These are phyloP conservation scores for Metopolophium dirhodum DNA, from an alignment of 1,140 invertebrate genomes.

Conservation along the genomic window DNA sequence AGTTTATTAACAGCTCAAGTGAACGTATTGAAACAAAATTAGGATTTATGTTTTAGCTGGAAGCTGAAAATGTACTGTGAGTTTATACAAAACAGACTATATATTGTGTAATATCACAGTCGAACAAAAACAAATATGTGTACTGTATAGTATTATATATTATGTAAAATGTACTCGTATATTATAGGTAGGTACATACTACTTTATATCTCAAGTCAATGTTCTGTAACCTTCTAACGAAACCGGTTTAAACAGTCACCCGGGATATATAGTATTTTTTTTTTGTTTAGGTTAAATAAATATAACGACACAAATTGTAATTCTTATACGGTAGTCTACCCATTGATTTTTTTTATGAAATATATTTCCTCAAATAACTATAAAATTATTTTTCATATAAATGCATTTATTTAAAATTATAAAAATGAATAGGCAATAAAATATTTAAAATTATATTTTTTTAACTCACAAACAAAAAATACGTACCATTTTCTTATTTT, in stretches of 20 bases:
- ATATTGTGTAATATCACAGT: neutral
- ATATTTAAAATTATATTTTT: neutral
- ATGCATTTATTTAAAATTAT: neutral
- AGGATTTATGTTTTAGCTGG: neutral
- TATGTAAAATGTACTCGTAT: neutral
- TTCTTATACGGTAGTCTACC: neutral
- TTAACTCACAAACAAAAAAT: neutral
- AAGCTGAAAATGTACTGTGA: neutral
- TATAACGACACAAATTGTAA: neutral
- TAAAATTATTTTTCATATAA: neutral
- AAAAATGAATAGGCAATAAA: neutral
- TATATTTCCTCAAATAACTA: neutral
- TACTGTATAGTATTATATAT: neutral
- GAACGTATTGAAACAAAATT: neutral
- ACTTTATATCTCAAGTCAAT: slow-evolving; percentile 18
- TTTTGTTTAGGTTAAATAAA: neutral
- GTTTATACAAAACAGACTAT: neutral
- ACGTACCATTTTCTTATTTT: too few relatives aligned
- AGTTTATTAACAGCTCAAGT: neutral
- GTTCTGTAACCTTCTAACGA: slow-evolving; percentile 43
- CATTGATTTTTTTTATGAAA: neutral
- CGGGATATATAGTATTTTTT: neutral
- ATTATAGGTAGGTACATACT: neutral
- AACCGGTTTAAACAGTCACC: slow-evolving; percentile 33
- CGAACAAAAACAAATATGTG: neutral